A percentile compares a stretch with the other conserved stretches of the same genome.
phyloP scores from a whole-genome alignment of 2,113 vertebrate species.

The Sebastes fasciatus region DNA sequence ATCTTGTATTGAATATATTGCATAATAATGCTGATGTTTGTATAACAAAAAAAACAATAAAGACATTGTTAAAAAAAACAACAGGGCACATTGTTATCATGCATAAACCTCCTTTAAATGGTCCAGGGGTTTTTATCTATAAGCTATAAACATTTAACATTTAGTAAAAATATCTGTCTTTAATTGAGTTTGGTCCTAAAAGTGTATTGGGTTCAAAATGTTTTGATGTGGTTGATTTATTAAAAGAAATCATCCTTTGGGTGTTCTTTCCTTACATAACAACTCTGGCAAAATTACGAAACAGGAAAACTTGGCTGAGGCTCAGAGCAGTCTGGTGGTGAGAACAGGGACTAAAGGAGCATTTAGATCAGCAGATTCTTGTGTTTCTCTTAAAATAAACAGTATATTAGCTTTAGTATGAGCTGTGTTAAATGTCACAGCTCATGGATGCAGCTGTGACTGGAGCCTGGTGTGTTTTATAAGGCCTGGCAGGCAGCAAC shows the following conservation, averaged over 20 bases:
- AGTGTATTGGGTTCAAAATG: neutral
- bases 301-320: conserved; percentile 60
- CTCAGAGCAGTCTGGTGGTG: neutral
- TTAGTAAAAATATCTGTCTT: neutral
- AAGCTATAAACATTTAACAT: neutral
- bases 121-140: neutral
- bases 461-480: conserved; percentile 33
- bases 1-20: too few species aligned
- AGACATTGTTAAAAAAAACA: neutral
- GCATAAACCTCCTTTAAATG: neutral
- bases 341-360: neutral
- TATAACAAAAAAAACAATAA: too few species aligned
- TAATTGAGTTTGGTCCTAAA: neutral
- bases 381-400: neutral
- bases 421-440: neutral
- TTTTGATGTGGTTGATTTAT: neutral
- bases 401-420: neutral
- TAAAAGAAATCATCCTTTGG: neutral
- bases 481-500: conserved; percentile 57
- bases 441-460: neutral
- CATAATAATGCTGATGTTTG: too few species aligned
- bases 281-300: conserved; percentile 59
- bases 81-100: neutral
- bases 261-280: conserved; percentile 49
- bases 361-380: rapidly evolving